Base-by-base conservation (phyloP, 2,888 invertebrate genomes). In the Idaea aversata region DNA sequence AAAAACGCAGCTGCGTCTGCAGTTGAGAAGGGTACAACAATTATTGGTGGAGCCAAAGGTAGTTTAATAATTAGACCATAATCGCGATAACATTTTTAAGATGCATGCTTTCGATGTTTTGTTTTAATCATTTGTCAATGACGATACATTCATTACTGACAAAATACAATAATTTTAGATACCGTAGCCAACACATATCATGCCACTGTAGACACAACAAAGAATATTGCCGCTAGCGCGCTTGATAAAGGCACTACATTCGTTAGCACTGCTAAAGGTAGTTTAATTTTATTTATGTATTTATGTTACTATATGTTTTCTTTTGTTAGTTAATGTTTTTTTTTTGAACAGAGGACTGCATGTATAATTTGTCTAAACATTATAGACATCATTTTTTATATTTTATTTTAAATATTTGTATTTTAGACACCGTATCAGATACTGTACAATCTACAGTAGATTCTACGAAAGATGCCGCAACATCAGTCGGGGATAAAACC, bases 371-470 rank as follows among this genome's bases (percentile, higher is more conserved):
- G 7, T 6, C 0, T 10, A 47, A 10, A 65, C 25, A 3, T 63
- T 61, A 38, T 61, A 58, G 64, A 47, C 65, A 57, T 61, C 16
- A 70, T 64, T 15, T 34, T 58, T 61, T 62, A 58, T 62, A 59
- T 47, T 5, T 63, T 61, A 59, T 36, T 36, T 34, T 57, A 57
- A 57, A 58, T 13, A 16, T 62, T 64, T 65, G 34, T 35, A 59
- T 77, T 75, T 66, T 82, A 83, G 83, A 84, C 72, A 75, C 80
- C 7, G 78, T 86, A 57, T 69, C 81, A 62, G 85, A 77, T 65
- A 83, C 87, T 57, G 74, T 84, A 35, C 68, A 78, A 64, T 76
- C 77, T 63, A 84, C 87, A 34, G 80, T 88, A 78, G 87, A 88
- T 62, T 78, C 78, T 4, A 86, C 87, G 15, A 89, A 86, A 74